These are phyloP conservation scores for Orcinus orca DNA, from an alignment of 2,113 vertebrate species.

Conservation along the genomic window DNA sequence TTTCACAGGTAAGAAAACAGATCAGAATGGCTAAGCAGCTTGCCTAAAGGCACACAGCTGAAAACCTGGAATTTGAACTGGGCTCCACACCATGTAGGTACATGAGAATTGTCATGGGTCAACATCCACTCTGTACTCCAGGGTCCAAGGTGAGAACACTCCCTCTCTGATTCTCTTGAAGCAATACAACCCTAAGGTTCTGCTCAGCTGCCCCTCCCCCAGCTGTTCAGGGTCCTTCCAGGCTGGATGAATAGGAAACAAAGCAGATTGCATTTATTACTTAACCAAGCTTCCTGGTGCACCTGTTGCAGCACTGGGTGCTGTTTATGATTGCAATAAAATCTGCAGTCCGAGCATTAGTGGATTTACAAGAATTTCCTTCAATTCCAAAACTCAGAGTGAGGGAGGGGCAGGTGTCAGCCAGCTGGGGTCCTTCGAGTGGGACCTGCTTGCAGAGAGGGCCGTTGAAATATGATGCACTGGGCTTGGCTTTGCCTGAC, in stretches of 20 bases:
- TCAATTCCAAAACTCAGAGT: neutral
- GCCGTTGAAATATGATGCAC: neutral
- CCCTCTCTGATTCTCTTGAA: neutral
- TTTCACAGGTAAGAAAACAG: neutral
- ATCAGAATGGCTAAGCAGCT: no score
- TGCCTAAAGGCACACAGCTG: neutral
- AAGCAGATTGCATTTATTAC: neutral
- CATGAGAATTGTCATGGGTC: neutral
- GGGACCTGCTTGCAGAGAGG: neutral
- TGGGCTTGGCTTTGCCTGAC: neutral
- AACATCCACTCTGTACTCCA: neutral
- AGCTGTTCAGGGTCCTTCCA: neutral
- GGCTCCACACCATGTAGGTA: fast-evolving
- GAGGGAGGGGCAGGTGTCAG: neutral
- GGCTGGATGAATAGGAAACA: neutral
- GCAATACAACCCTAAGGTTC: neutral
- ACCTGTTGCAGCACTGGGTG: neutral
- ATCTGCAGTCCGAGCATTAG: neutral
- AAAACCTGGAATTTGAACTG: neutral
- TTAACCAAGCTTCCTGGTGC: neutral
- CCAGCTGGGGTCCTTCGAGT: neutral
- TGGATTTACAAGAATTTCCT: neutral
- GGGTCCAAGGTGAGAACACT: neutral
- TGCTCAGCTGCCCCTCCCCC: neutral
- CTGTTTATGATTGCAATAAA: constrained; percentile 38